Evolutionary conservation across 2,888 invertebrate species (phyloP), one percentile per base, ranked within the genome.

Genomic region (Leptopilina myrica): DNA sequence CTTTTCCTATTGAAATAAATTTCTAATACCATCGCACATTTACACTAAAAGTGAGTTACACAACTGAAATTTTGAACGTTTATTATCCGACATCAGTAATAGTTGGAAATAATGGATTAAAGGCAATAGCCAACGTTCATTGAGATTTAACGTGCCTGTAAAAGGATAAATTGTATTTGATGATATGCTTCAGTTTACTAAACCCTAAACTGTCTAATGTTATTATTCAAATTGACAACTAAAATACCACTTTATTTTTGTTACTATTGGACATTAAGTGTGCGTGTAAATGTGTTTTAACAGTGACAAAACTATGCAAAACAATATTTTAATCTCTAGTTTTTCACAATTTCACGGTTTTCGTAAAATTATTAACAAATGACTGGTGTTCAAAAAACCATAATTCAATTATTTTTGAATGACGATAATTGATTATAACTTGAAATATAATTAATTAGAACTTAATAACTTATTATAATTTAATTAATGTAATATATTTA

Each of bases 61-160:
- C 62, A 62, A 62, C 62, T 20, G 20, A 62, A 62, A 62, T 62
- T 62, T 43, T 15, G 8, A 62, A 62, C 20, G 62, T 62, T 62
- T 62, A 62, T 20, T 62, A 62, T 62, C 9, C 62, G 9, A n/a
- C 6, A 20, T 20, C 20, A 62, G 62, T 62, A 62, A 62, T 62
- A 62, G 62, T 62, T 62, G 20, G 15, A 20, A 62, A 62, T 62
- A 66, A 66, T 66, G n/a, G 65, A 66, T 66, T 66, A 40, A 66
- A 43, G 65, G 43, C 40, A 66, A 66, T 40, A 66, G 65, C 40
- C 64, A 66, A 66, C n/a, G 43, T 66, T 66, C n/a, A 66, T 66
- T 66, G 65, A 66, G n/a, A 66, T 66, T 66, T 66, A 66, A 66
- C 14, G 65, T 7, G n/a, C 43, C 43, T 40, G 14, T 66, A 66